Conservation (phyloP, 1,140 invertebrate genomes). For the Rhizoglyphus robini region DNA sequence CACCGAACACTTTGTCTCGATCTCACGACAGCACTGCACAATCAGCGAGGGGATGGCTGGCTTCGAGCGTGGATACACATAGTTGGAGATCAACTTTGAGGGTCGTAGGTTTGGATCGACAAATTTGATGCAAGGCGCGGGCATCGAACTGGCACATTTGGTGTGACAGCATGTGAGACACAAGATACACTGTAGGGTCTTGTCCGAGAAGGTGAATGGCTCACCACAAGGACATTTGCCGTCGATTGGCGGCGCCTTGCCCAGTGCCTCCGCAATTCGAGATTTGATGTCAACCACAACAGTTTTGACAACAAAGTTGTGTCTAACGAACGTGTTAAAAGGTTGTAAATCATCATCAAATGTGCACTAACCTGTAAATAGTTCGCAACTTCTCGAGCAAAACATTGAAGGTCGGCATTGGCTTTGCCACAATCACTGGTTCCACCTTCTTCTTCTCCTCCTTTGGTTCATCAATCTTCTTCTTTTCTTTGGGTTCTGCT, state of each 20-base stretch:
- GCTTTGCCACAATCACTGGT: background rate
- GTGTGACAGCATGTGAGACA: slow-evolving; percentile 3
- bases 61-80: slow-evolving; percentile 8
- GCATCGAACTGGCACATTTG: background rate
- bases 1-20: background rate
- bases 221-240: slow-evolving; percentile 7
- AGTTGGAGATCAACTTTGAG: background rate
- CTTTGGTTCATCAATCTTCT: slow-evolving; percentile 2
- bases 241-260: background rate
- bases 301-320: slow-evolving; percentile 1
- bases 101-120: slow-evolving; percentile 14
- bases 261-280: background rate
- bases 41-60: slow-evolving; percentile 11
- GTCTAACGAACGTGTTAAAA: no score
- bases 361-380: background rate
- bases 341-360: background rate
- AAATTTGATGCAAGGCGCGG: slow-evolving; percentile 6
- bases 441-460: background rate
- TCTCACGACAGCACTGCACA: slow-evolving; percentile 1
- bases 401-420: background rate
- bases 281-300: background rate
- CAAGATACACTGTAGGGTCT: slow-evolving; percentile 1
- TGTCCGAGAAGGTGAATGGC: slow-evolving; percentile 9
- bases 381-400: background rate
- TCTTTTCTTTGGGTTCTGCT: no score